These are phyloP conservation scores for Ligdia adustata DNA, from an alignment of 2,888 invertebrate genomes.

Conservation along the genomic window DNA sequence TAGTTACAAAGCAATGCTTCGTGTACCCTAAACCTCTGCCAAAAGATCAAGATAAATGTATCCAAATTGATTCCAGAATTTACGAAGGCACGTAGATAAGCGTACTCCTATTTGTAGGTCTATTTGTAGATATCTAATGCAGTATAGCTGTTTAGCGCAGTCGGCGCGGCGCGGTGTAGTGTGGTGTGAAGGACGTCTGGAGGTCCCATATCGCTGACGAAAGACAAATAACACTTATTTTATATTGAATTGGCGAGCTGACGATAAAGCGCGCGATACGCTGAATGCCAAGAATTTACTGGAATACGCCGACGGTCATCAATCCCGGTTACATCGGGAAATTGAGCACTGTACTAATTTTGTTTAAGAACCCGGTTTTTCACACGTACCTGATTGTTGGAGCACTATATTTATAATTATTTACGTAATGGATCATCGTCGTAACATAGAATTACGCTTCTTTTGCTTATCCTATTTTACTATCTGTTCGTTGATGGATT, in stretches of 20 bases:
- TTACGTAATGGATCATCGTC: conserved; percentile 3
- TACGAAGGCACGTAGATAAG: background rate
- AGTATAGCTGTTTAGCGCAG: background rate
- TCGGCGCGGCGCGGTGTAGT: conserved; percentile 26
- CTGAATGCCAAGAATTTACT: conserved; percentile 54
- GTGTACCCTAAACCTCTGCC: background rate
- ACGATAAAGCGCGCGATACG: conserved; percentile 34
- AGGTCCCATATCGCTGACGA: conserved; percentile 54
- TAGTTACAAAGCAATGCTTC: too few species aligned
- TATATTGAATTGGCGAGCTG: conserved; percentile 53
- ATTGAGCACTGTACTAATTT: conserved; percentile 34
- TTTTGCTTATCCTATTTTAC: background rate
- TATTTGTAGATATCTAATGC: conserved; percentile 13
- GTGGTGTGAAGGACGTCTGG: conserved; percentile 60
- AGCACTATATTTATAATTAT: background rate
- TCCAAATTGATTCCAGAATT: background rate
- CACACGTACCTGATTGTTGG: background rate
- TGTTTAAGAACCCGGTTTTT: background rate
- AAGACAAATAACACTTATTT: conserved; percentile 66
- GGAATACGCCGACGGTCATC: conserved; percentile 47
- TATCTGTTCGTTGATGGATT: background rate
- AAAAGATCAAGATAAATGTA: background rate
- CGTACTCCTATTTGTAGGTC: background rate
- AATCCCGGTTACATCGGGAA: conserved; percentile 41
- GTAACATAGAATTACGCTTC: background rate